Evolutionary conservation across 2,113 vertebrate genomes (phyloP).

Genomic region (Barnardius zonarius): DNA sequence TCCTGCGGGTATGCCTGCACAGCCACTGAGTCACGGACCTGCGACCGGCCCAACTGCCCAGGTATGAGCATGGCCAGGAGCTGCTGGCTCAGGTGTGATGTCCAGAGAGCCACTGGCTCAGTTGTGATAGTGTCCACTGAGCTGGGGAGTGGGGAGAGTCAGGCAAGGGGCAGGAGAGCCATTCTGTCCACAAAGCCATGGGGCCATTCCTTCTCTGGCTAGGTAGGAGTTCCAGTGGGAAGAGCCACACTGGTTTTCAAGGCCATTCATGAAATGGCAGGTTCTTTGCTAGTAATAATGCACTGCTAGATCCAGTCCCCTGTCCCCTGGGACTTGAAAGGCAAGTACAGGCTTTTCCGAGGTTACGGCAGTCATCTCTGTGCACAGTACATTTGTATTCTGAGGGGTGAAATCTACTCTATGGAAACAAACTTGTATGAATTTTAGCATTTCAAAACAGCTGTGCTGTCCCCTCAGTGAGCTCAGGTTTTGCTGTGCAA

Average conservation of each 20-base stretch:
- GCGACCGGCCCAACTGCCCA: slow-evolving; percentile 91
- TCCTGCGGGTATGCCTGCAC: slow-evolving; percentile 95
- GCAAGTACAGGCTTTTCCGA: not conserved
- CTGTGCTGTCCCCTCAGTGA: not conserved
- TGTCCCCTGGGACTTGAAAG: not conserved
- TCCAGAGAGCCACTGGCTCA: not conserved
- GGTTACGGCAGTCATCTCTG: not conserved
- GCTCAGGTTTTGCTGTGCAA: not conserved
- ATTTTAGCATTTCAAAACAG: not conserved
- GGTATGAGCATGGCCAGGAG: slow-evolving; percentile 67
- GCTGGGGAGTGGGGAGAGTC: not conserved
- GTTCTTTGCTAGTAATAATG: not conserved
- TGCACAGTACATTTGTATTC: not conserved
- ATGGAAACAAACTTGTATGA: not conserved
- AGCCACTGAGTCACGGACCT: slow-evolving; percentile 91
- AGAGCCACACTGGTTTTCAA: not conserved
- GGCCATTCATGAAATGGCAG: not conserved
- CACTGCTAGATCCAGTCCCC: not conserved
- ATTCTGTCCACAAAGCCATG: not conserved
- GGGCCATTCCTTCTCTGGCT: rapidly evolving
- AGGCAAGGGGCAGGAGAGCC: rapidly evolving
- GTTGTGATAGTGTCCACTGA: not conserved
- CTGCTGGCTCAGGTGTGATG: not conserved
- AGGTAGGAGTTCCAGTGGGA: rapidly evolving
- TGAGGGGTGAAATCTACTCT: not conserved